Evolutionary conservation across 2,797 vertebrate species (phyloP), one percentile per base, ranked within the genome.

Genomic region (Galagoides demidoff): DNA sequence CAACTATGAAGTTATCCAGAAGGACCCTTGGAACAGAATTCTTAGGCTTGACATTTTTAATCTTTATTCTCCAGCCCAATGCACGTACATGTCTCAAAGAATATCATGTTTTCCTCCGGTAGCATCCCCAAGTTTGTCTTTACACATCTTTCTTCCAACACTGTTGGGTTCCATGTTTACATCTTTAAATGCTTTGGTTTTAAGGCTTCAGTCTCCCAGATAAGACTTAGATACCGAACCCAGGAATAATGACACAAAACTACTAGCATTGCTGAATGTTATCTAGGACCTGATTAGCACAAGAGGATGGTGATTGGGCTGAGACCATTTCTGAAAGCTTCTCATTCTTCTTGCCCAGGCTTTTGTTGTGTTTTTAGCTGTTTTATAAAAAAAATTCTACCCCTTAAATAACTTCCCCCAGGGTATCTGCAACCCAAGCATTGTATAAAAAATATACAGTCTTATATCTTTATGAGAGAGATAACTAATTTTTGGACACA

Each of bases 381-480:
- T 85, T 70, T 84, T 78, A 39, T 83, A 82, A 90, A 85, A 85
- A 43, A 43, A 66, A 94, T 83, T 68, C 82, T 59, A 39, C 2
- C 37, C 0, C 11, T 68, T 29, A 57, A 71, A 83, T 39, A 71
- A 66, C 66, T 34, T 77, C 49, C 12, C 20, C 49, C 29, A 5
- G 19, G 13, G 7, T 37, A 16, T 45, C 31, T 61, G 25, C 1
- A 20, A 55, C 25, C 59, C 6, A 55, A 78, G 29, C 14, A 7
- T 39, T 86, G 66, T 52, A 52, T 52, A 52, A 52, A 52, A 52
- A 5, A 14, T 74, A 85, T 52, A 22, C 7, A 37, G 31, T 64
- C 29, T 83, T 68, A 31, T 43, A 73, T 89, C 34, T 90, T 92
- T 95, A 66, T 34, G 68, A 92, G 71, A 87, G 55, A n/a, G 7